phyloP scores from a whole-genome alignment of 1,140 invertebrate species.

The Lucilia cuprina region DNA sequence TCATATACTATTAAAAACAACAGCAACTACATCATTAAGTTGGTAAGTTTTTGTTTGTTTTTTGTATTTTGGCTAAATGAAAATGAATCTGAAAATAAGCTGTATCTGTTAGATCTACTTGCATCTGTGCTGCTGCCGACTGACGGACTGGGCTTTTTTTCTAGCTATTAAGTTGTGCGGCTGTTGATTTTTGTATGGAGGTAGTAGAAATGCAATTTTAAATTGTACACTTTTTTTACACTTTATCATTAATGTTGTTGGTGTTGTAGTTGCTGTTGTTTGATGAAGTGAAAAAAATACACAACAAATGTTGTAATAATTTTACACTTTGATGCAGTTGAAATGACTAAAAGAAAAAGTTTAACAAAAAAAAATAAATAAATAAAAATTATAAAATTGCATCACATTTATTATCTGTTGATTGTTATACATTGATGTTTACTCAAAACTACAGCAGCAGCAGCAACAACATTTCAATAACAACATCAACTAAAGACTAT shows the following conservation, averaged over 20 bases:
- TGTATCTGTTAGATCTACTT: background rate
- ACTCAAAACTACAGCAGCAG: background rate
- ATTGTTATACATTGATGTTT: background rate
- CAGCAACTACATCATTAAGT: background rate
- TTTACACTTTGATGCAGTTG: constrained; percentile 2
- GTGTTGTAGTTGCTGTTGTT: background rate
- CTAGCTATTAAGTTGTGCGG: no score
- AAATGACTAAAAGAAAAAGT: background rate
- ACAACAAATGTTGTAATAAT: background rate
- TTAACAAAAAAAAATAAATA: background rate
- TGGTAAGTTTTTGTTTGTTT: background rate
- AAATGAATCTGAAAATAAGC: background rate
- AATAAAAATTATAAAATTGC: background rate
- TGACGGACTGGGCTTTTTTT: background rate
- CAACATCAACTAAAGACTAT: no score
- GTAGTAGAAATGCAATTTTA: background rate
- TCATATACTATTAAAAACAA: background rate
- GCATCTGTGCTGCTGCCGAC: background rate
- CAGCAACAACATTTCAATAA: no score
- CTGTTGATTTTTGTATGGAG: background rate
- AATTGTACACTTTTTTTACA: background rate
- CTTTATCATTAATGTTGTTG: background rate
- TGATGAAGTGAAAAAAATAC: background rate
- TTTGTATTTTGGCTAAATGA: background rate
- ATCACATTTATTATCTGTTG: background rate